A percentile compares a stretch with the other conserved stretches of the same genome.
phyloP scores from a whole-genome alignment of 1,140 invertebrate species.

The Hycleus cichorii region DNA sequence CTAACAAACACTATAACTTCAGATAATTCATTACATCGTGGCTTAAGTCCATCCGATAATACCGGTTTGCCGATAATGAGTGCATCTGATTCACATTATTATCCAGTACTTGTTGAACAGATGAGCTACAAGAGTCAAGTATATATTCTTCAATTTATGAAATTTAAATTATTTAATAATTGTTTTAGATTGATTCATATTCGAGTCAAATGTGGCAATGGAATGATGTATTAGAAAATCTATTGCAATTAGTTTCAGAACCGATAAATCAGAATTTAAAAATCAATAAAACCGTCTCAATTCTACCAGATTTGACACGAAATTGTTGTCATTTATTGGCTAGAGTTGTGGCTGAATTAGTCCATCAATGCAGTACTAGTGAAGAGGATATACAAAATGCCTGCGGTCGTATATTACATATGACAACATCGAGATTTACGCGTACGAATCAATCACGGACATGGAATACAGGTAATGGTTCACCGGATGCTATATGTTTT shows the following conservation, averaged over 20 bases:
- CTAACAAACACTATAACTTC: constrained; percentile 43
- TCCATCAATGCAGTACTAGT: constrained; percentile 64
- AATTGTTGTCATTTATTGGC: constrained; percentile 82
- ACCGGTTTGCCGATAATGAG: constrained; percentile 62
- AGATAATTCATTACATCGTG: constrained; percentile 48
- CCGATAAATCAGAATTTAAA: constrained; percentile 59
- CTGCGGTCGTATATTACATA: constrained; percentile 64
- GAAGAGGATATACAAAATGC: constrained; percentile 59
- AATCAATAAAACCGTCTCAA: constrained; percentile 47
- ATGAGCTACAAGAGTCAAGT: constrained; percentile 69
- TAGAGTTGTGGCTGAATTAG: constrained; percentile 80
- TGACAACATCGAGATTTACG: constrained; percentile 84
- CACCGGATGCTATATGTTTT: constrained; percentile 94
- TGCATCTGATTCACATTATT: constrained; percentile 62
- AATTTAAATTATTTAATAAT: background rate
- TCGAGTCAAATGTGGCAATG: constrained; percentile 60
- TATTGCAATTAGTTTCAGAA: constrained; percentile 73
- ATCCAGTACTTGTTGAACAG: constrained; percentile 74
- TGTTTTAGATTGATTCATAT: constrained; percentile 46
- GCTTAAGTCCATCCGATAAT: constrained; percentile 61
- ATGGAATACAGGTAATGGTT: constrained; percentile 96
- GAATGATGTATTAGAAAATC: constrained; percentile 72
- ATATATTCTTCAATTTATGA: constrained; percentile 7
- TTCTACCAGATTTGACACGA: constrained; percentile 59
- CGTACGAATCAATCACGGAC: constrained; percentile 79